A percentile compares a stretch with the other conserved stretches of the same genome.
Conservation (phyloP, 2,888 invertebrate genomes). For the Mesorhabditis spiculigera region DNA sequence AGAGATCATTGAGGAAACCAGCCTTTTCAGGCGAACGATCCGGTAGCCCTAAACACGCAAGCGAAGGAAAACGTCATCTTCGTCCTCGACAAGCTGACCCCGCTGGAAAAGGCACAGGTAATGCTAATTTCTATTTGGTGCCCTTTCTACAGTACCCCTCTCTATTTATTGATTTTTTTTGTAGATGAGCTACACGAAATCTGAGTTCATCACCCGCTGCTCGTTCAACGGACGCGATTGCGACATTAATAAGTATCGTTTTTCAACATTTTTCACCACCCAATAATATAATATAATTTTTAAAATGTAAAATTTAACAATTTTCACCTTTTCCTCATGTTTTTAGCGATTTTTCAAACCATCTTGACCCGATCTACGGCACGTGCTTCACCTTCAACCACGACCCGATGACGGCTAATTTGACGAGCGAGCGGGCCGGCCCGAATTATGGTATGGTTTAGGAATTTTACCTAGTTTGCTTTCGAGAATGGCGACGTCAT, state of each 20-base stretch:
- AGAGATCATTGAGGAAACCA: not conserved
- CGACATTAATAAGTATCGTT: conserved; percentile 47
- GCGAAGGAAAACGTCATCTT: conserved; percentile 57
- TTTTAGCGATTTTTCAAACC: conserved; percentile 46
- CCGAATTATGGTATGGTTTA: conserved; percentile 47
- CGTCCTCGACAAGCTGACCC: conserved; percentile 49
- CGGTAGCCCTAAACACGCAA: conserved; percentile 53
- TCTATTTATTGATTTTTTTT: not conserved
- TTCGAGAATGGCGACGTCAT: too few species aligned
- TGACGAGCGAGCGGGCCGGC: conserved; percentile 52
- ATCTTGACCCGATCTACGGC: conserved; percentile 55
- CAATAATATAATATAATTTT: too few species aligned
- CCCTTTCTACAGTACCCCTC: not conserved
- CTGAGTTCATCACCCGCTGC: conserved; percentile 54
- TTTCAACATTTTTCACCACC: not conserved
- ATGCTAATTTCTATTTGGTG: not conserved
- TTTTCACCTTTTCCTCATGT: too few species aligned
- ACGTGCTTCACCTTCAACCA: conserved; percentile 57
- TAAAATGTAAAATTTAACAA: too few species aligned
- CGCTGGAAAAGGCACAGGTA: conserved; percentile 23
- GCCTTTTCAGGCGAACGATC: conserved; percentile 46
- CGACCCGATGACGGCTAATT: conserved; percentile 30
- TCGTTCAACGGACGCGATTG: conserved; percentile 57
- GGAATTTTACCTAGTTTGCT: too few species aligned
- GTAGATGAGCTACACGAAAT: conserved; percentile 30